Evolutionary conservation across 2,797 vertebrate species (phyloP).

Genomic region (Clamator glandarius): DNA sequence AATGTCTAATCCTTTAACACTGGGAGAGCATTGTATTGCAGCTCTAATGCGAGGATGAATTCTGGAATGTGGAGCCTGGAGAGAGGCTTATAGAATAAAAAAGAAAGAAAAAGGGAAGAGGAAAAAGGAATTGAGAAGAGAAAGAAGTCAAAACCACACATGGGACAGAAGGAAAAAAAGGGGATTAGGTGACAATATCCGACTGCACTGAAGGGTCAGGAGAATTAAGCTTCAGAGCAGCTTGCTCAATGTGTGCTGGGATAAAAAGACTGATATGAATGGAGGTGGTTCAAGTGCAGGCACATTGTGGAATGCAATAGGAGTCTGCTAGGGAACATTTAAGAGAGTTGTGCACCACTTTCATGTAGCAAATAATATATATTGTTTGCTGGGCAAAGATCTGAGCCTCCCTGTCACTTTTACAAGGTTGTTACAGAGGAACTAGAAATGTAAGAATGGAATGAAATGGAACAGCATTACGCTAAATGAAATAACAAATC

Average conservation of each 20-base stretch:
- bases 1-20: conserved; percentile 83
- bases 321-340: conserved; percentile 74
- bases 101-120: conserved; percentile 79
- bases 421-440: conserved; percentile 67
- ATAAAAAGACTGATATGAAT: conserved; percentile 82
- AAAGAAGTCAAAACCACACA: conserved; percentile 86
- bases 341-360: conserved; percentile 76
- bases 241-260: conserved; percentile 81
- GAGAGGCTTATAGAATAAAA: conserved; percentile 77
- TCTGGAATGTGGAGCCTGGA: conserved; percentile 80
- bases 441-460: conserved; percentile 36
- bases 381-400: conserved; percentile 72
- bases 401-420: conserved; percentile 70
- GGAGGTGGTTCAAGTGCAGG: conserved; percentile 81
- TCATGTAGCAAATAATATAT: conserved; percentile 76
- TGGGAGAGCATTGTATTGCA: conserved; percentile 79
- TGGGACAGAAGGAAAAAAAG: conserved; percentile 82
- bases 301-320: conserved; percentile 76
- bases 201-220: conserved; percentile 83
- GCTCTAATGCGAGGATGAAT: conserved; percentile 79
- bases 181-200: conserved; percentile 87
- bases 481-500: conserved; percentile 60
- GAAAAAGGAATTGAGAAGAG: conserved; percentile 77
- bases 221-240: conserved; percentile 82
- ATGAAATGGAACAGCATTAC: conserved; percentile 36